Base-by-base conservation (phyloP, 2,888 invertebrate species). In the Bellardia pandia region DNA sequence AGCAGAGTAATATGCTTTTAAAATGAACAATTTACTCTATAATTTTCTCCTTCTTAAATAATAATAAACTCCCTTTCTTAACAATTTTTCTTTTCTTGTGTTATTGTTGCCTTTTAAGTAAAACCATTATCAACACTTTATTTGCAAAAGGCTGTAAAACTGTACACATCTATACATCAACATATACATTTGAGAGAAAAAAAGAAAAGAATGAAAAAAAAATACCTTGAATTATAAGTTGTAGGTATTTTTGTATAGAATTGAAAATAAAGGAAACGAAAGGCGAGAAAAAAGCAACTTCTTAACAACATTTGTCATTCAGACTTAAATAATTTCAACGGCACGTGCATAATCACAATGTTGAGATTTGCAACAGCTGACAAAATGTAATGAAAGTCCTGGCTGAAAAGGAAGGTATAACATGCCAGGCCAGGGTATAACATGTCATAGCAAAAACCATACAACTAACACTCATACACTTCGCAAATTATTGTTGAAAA, bases 321-420 rank as follows among this genome's bases (percentile, higher is more conserved):
- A 68, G 87, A 78, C 87, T 87, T 85, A 87, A 87, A 78, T 87
- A 82, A 87, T 87, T 83, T 88, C 83, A 80, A 83, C 83, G 88
- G 80, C 88, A 88, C 88, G 88, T 88, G 88, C 85, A 87, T 82
- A 85, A 87, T 78, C 74, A 87, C 81, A 74, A 82, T 80, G 82
- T 88, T 88, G 88, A 85, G 87, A 88, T 88, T 86, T 88, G 88
- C 85, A 88, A 86, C 89, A 89, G 88, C 89, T 89, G 88, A 84
- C 89, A 87, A 40, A 80, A 74, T 78, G 77, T 75, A 78, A 85
- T 83, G 71, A 83, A 77, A 75, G 76, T 69, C 80, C 81, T 81
- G 80, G 66, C 69, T 71, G 30, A 14, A 79, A 75, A 87, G 84
- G 62, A 78, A 74, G 80, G 78, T 84, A n/a, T n/a, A n/a, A n/a